Conservation (phyloP, 2,113 vertebrate genomes). For the Platysteira castanea region DNA sequence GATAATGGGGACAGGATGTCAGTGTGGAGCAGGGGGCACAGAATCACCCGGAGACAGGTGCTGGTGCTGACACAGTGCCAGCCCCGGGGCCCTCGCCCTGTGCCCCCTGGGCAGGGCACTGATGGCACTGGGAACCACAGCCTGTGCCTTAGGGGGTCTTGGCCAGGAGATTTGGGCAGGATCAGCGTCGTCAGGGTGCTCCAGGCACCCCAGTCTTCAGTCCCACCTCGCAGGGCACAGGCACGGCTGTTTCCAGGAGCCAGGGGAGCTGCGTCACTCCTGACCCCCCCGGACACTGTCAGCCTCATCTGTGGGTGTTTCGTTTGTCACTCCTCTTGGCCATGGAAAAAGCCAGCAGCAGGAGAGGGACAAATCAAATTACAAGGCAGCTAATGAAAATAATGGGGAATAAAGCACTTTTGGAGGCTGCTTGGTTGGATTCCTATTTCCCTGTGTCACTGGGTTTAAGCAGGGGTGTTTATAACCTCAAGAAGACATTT, state of each 20-base stretch:
- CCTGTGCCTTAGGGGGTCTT: not conserved
- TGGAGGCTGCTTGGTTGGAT: slow-evolving; percentile 33
- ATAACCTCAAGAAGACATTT: not conserved
- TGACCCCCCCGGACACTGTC: accelerated
- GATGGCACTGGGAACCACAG: not conserved
- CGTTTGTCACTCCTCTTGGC: not conserved
- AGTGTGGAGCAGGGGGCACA: not conserved
- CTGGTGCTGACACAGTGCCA: not conserved
- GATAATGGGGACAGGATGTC: not conserved
- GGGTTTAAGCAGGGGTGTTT: not conserved
- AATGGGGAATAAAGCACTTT: slow-evolving; percentile 13
- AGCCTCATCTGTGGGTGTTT: not conserved
- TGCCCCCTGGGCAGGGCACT: not conserved
- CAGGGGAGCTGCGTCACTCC: not conserved
- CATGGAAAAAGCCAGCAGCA: not conserved
- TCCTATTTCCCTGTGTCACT: slow-evolving; percentile 22
- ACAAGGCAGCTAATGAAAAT: slow-evolving; percentile 53
- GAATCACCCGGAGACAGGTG: accelerated
- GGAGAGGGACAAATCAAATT: slow-evolving; percentile 55
- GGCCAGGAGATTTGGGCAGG: not conserved
- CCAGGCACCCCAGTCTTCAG: accelerated
- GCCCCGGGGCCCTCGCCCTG: not conserved
- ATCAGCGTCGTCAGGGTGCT: accelerated
- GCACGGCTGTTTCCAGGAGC: accelerated
- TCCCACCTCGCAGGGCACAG: not conserved